Percentiles rank a stretch among this genome's conserved stretches.
Evolutionary conservation across 2,797 vertebrate genomes (phyloP).

Genomic region (Ptychobarbus kaznakovi): DNA sequence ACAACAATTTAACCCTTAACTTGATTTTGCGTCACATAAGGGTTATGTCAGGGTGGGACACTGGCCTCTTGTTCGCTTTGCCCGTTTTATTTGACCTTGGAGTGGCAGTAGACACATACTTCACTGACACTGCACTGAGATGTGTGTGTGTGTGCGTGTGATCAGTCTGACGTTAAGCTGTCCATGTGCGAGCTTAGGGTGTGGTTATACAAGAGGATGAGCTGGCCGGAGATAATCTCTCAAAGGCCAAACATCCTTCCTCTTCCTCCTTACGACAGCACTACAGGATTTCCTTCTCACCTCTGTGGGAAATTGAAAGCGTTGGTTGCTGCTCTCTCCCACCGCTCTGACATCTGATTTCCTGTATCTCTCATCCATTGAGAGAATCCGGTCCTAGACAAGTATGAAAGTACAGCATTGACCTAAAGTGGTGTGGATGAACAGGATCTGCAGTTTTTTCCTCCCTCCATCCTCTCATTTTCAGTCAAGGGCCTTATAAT

Average conservation of each 20-base stretch:
- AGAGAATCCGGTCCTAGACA: background rate
- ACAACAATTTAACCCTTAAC: constrained; percentile 36
- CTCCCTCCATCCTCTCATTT: constrained; percentile 9
- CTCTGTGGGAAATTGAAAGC: constrained; percentile 39
- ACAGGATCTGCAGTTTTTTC: background rate
- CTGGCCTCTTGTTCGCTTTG: constrained; percentile 35
- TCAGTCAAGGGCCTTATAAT: constrained; percentile 15
- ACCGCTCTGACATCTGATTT: constrained; percentile 27
- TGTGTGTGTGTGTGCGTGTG: background rate
- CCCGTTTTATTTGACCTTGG: constrained; percentile 31
- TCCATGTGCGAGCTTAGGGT: background rate
- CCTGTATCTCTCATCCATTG: background rate
- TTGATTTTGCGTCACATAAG: constrained; percentile 51
- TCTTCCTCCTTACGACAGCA: constrained; percentile 19
- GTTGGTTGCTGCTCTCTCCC: constrained; percentile 1
- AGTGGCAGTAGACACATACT: constrained; percentile 7
- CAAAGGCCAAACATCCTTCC: constrained; percentile 42
- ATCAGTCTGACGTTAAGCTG: background rate
- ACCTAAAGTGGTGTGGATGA: constrained; percentile 10
- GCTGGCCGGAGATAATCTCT: constrained; percentile 23
- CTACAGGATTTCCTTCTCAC: constrained; percentile 50
- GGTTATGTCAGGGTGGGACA: constrained; percentile 28
- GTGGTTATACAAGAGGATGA: background rate
- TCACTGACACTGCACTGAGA: constrained; percentile 29
- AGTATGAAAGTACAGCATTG: background rate